Evolutionary conservation across 2,113 vertebrate genomes (phyloP), one percentile per base, ranked within the genome.

Genomic region (Halcyon senegalensis): DNA sequence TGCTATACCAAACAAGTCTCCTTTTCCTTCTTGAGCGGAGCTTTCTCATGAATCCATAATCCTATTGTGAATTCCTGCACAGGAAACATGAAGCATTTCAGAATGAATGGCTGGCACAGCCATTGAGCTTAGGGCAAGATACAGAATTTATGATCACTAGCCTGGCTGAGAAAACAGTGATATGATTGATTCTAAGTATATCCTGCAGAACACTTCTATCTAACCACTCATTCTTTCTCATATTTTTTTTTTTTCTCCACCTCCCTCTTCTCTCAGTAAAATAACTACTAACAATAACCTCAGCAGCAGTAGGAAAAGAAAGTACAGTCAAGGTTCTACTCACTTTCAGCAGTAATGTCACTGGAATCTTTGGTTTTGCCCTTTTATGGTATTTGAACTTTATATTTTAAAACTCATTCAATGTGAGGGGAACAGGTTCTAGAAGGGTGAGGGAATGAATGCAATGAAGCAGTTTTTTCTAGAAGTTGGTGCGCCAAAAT

Each of bases 101-200:
- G 44, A 92, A 73, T 59, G 73, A 95, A 93, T 43, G 55, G 44
- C 81, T 95, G 62, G 66, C 58, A 91, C 58, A 94, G 41, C 23
- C 73, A 76, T 62, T 59, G 80, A 89, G 37, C 62, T 69, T 92
- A 56, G 46, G 68, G 77, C 93, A 92, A 87, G 76, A 78, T 50
- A 60, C 12, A 91, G 44, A 66, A 94, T 94, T 94, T 90, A 79
- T 87, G 86, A 95, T 94, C 89, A 55, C 70, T 67, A 63, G 24
- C 13, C 28, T 89, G 44, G 33, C 67, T 96, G 67, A 92, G 66
- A 87, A 92, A 96, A 92, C 69, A 90, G 70, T 74, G 73, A 82
- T 69, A 76, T 91, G 80, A 92, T 87, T 85, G 80, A 89, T 91
- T 96, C 88, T 95, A 96, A 97, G 83, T 92, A 86, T 95, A 92